Percentiles rank a stretch among this genome's conserved stretches.
phyloP scores from a whole-genome alignment of 2,888 invertebrate genomes.

The Acleris literana region DNA sequence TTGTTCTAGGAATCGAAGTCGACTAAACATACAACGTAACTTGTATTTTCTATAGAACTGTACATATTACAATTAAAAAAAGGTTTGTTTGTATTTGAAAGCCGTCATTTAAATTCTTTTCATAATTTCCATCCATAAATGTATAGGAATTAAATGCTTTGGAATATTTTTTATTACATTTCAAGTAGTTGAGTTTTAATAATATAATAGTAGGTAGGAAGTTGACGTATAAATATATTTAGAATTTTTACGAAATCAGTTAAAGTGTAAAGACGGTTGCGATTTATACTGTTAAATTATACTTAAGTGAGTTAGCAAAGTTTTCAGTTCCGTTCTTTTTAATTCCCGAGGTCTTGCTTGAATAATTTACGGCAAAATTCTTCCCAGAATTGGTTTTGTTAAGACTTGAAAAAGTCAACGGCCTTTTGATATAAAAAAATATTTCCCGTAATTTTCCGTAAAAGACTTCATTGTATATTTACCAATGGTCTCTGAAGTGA shows the following conservation, averaged over 20 bases:
- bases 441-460: neutral
- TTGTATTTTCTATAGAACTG: too few species aligned
- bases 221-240: neutral
- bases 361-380: neutral
- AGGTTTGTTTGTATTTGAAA: too few species aligned
- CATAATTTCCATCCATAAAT: neutral
- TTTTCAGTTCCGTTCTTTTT: neutral
- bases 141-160: too few species aligned
- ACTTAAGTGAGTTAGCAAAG: neutral
- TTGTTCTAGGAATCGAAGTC: too few species aligned
- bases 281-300: neutral
- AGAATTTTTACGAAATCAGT: constrained; percentile 9
- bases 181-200: constrained; percentile 3
- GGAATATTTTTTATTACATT: neutral
- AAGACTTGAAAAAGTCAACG: neutral
- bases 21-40: too few species aligned
- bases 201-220: constrained; percentile 3
- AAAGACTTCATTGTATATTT: neutral
- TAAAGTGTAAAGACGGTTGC: neutral
- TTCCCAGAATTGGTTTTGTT: neutral
- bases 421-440: neutral
- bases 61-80: too few species aligned
- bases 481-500: neutral
- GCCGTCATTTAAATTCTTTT: neutral
- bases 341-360: neutral